Percentiles rank a stretch among this genome's conserved stretches.
Conservation (phyloP, 2,888 invertebrate genomes). For the Agriopis marginaria region DNA sequence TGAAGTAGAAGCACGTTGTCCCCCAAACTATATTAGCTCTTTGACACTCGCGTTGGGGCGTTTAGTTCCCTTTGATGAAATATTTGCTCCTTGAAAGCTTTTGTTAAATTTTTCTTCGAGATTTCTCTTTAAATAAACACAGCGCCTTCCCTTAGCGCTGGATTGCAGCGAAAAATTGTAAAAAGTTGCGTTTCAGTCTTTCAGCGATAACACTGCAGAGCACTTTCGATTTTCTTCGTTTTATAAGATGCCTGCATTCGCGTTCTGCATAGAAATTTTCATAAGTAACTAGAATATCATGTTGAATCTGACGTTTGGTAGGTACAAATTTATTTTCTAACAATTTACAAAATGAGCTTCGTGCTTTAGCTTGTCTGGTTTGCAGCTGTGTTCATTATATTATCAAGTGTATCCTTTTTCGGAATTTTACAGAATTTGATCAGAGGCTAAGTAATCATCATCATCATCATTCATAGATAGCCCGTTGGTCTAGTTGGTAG, state of each 20-base stretch:
- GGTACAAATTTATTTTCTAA: neutral
- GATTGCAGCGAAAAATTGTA: constrained; percentile 58
- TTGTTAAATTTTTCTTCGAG: constrained; percentile 71
- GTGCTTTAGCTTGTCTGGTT: neutral
- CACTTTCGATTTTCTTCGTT: constrained; percentile 37
- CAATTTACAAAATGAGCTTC: neutral
- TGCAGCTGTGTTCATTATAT: neutral
- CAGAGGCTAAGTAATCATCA: neutral
- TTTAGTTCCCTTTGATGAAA: constrained; percentile 77
- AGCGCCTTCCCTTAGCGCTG: constrained; percentile 54
- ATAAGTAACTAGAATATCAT: neutral
- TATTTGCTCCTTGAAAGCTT: constrained; percentile 80
- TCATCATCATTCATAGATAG: too few species aligned
- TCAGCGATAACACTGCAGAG: constrained; percentile 35
- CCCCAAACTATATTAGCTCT: constrained; percentile 74
- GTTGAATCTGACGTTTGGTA: neutral
- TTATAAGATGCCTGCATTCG: constrained; percentile 21
- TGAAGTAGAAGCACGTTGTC: constrained; percentile 62
- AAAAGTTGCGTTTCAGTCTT: constrained; percentile 46
- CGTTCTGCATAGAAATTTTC: constrained; percentile 12
- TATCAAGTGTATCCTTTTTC: neutral
- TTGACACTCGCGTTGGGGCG: constrained; percentile 69
- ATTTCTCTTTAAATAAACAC: constrained; percentile 71
- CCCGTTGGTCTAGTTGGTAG: too few species aligned
- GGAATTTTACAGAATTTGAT: neutral